Conservation (phyloP, 2,113 vertebrate species). For the Halcyon senegalensis region DNA sequence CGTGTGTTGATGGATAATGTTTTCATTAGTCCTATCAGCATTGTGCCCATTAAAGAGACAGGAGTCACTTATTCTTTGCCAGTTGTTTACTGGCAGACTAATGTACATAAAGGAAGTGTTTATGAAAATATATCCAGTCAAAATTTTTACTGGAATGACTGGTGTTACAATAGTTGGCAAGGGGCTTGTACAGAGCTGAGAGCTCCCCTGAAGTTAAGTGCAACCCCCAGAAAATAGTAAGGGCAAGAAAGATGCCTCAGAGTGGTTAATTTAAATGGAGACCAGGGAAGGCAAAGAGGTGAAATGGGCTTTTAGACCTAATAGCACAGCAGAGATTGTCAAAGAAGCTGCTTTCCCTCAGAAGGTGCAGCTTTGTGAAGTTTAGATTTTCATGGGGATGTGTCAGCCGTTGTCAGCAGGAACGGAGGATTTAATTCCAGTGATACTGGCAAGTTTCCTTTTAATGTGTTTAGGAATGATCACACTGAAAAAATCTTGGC, state of each 20-base stretch:
- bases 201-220: neutral
- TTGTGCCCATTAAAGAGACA: fast-evolving
- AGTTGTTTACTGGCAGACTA: neutral
- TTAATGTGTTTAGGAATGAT: neutral
- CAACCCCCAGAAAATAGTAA: neutral
- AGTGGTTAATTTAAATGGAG: neutral
- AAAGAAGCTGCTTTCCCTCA: neutral
- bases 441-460: neutral
- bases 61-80: neutral
- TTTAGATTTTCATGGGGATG: neutral
- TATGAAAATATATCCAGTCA: neutral
- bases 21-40: neutral
- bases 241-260: neutral
- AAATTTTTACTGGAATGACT: neutral
- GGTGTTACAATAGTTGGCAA: neutral
- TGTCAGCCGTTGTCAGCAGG: neutral
- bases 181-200: neutral
- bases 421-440: neutral
- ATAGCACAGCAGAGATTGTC: neutral
- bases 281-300: neutral
- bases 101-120: neutral
- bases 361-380: neutral
- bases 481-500: neutral
- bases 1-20: neutral
- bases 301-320: neutral